phyloP scores from a whole-genome alignment of 2,797 vertebrate species.

The Gallinago stenura region DNA sequence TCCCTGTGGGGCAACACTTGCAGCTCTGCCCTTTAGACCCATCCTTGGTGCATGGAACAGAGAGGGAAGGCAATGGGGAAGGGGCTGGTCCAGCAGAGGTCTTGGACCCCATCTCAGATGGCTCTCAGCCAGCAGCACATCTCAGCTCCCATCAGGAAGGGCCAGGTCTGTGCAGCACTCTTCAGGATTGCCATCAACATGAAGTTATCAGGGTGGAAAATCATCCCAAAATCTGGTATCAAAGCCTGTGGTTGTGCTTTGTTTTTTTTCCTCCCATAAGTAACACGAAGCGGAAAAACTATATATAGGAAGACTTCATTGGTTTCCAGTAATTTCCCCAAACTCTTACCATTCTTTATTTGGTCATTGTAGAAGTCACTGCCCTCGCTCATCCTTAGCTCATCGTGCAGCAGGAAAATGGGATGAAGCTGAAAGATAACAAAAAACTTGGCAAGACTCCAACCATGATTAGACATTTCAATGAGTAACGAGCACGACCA shows the following conservation, averaged over 20 bases:
- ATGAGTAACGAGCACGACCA: neutral
- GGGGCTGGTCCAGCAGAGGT: fast-evolving
- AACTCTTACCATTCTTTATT: conserved; percentile 3
- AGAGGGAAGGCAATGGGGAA: neutral
- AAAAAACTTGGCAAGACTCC: neutral
- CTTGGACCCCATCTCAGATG: neutral
- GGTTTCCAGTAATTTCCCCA: neutral
- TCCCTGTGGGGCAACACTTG: fast-evolving
- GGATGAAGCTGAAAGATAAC: conserved; percentile 26
- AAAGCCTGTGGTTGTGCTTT: neutral
- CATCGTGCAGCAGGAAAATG: neutral
- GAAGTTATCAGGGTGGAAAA: neutral
- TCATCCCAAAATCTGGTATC: neutral
- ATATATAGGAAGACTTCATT: neutral
- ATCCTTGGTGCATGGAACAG: neutral
- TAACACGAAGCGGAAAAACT: neutral
- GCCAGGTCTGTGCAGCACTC: fast-evolving
- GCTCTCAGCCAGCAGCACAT: neutral
- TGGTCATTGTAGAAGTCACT: neutral
- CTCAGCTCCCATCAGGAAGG: neutral
- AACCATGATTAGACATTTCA: neutral
- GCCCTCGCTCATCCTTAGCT: neutral
- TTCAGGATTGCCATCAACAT: neutral
- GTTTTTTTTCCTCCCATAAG: neutral
- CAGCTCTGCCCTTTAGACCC: neutral